Percentiles rank a stretch among this genome's conserved stretches.
phyloP scores from a whole-genome alignment of 2,888 invertebrate genomes.

The Phengaris arion region DNA sequence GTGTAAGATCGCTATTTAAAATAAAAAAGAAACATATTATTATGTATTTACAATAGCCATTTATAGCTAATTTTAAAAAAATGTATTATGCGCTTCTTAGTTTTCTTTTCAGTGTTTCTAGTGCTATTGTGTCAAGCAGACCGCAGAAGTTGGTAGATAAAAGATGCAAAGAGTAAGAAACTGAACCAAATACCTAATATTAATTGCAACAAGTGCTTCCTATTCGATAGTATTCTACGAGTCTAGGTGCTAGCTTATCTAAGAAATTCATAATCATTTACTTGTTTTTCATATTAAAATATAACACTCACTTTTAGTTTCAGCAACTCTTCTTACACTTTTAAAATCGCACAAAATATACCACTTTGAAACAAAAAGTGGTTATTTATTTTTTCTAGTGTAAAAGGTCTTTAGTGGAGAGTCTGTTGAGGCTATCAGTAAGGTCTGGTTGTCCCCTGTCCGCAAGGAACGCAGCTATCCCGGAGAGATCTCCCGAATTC shows the following conservation, averaged over 20 bases:
- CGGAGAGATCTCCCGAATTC: conserved; percentile 75
- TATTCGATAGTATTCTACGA: background rate
- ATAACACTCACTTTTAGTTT: background rate
- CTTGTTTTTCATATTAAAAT: background rate
- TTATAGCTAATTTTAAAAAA: background rate
- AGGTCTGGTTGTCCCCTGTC: conserved; percentile 46
- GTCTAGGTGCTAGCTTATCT: background rate
- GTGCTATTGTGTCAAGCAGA: background rate
- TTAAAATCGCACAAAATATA: conserved; percentile 2
- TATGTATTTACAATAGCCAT: background rate
- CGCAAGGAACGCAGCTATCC: conserved; percentile 42
- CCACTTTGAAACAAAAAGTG: background rate
- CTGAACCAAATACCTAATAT: background rate
- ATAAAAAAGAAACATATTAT: background rate
- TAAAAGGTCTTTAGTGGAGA: conserved; percentile 54
- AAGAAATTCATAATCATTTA: background rate
- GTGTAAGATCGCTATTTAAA: background rate
- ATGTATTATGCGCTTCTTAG: background rate
- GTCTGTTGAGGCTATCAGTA: conserved; percentile 53
- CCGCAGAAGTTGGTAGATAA: background rate
- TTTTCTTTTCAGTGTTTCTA: background rate
- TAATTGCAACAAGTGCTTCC: background rate
- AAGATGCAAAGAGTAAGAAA: background rate
- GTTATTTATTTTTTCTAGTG: conserved; percentile 23
- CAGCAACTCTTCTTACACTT: background rate